Evolutionary conservation across 2,888 invertebrate species (phyloP).

Genomic region (Eupithecia vulgata): DNA sequence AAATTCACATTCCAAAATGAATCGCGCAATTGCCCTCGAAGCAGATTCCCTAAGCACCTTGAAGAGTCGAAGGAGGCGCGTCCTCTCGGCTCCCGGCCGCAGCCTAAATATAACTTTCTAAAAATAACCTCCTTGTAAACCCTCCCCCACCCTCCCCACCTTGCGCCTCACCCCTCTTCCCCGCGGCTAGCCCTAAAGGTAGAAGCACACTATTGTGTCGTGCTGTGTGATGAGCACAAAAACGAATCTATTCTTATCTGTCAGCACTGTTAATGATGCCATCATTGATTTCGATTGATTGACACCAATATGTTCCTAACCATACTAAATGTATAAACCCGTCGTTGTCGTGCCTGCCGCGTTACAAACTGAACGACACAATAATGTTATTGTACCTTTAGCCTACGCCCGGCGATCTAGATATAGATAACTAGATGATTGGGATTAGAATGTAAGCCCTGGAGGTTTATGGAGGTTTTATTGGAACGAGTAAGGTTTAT

Average conservation of each 20-base stretch:
- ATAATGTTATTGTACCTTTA: not conserved
- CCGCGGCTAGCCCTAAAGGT: constrained; percentile 14
- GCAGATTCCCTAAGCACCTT: constrained; percentile 21
- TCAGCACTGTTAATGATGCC: too few relatives aligned
- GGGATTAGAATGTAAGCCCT: constrained; percentile 7
- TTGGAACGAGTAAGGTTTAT: constrained; percentile 4
- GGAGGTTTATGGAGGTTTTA: not conserved
- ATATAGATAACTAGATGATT: constrained; percentile 40
- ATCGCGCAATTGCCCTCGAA: not conserved
- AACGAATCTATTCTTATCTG: too few relatives aligned
- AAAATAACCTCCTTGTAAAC: constrained; percentile 58
- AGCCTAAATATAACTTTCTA: constrained; percentile 71
- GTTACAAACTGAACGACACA: not conserved
- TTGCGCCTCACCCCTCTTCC: constrained; percentile 10
- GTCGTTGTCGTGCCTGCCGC: not conserved
- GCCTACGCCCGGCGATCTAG: constrained; percentile 53
- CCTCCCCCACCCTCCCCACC: constrained; percentile 30
- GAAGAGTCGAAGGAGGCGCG: constrained; percentile 46
- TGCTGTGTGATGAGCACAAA: too few relatives aligned
- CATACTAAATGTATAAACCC: not conserved
- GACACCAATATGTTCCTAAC: not conserved
- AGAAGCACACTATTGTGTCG: not conserved
- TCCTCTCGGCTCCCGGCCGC: constrained; percentile 56
- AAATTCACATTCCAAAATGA: not conserved
- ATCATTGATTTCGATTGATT: too few relatives aligned